Conservation (phyloP, 2,888 invertebrate genomes). For the Melitaea athalia region DNA sequence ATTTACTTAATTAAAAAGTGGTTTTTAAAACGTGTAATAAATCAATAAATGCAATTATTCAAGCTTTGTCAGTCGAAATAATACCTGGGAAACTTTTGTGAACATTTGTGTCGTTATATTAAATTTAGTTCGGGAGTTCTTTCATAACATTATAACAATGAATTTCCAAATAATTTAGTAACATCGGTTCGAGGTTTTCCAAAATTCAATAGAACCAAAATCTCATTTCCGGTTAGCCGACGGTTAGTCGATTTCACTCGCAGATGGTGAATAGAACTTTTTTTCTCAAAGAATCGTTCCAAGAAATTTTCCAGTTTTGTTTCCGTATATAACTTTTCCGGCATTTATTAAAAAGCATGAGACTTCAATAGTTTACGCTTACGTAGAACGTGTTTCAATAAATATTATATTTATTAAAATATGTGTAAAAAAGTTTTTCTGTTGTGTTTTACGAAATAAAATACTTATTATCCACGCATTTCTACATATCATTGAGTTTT, state of each 20-base stretch:
- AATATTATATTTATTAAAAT: not conserved
- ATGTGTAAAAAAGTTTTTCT: not conserved
- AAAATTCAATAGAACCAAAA: slow-evolving; percentile 35
- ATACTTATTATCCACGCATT: too few species aligned
- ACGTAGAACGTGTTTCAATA: not conserved
- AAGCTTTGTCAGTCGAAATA: not conserved
- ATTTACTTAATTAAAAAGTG: too few species aligned
- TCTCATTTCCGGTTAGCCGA: slow-evolving; percentile 36
- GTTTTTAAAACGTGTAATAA: too few species aligned
- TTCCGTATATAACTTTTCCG: slow-evolving; percentile 31
- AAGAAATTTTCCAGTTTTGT: slow-evolving; percentile 33
- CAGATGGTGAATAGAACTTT: slow-evolving; percentile 32
- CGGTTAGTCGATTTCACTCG: slow-evolving; percentile 36
- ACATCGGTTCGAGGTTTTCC: slow-evolving; percentile 7
- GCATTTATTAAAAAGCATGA: slow-evolving; percentile 31
- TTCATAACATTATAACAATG: slow-evolving; percentile 5
- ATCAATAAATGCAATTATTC: too few species aligned
- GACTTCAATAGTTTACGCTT: slow-evolving; percentile 11
- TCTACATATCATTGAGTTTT: too few species aligned
- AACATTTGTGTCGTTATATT: not conserved
- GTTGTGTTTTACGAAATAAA: too few species aligned
- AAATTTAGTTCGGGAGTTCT: not conserved
- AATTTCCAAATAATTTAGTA: slow-evolving; percentile 3
- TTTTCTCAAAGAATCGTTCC: slow-evolving; percentile 31
- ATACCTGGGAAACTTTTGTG: not conserved